These are phyloP conservation scores for Penelope pileata DNA, from an alignment of 2,113 vertebrate genomes.

Conservation along the genomic window DNA sequence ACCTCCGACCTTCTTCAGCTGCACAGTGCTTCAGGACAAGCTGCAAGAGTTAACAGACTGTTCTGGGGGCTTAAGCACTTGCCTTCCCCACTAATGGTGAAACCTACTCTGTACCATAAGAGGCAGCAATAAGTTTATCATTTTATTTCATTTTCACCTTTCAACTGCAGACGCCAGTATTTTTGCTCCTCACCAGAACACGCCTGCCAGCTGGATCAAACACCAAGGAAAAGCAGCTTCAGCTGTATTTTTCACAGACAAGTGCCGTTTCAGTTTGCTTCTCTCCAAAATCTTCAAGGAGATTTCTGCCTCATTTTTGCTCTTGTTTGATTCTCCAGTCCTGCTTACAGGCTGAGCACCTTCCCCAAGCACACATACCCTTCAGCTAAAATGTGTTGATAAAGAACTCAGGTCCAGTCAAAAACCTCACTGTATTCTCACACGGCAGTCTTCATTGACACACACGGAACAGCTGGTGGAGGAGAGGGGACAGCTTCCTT, in stretches of 20 bases:
- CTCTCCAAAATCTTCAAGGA: not conserved
- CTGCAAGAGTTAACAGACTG: not conserved
- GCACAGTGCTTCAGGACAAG: not conserved
- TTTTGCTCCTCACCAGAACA: not conserved
- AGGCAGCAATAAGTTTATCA: not conserved
- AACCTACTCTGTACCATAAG: not conserved
- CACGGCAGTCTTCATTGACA: not conserved
- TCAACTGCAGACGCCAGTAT: not conserved
- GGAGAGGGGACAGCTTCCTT: not conserved
- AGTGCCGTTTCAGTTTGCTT: not conserved
- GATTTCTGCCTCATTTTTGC: not conserved
- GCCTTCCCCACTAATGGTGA: not conserved
- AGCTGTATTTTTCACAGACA: not conserved
- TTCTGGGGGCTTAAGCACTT: not conserved
- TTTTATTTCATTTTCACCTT: not conserved
- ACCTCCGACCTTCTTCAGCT: not conserved
- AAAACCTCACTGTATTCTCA: not conserved
- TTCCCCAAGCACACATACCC: not conserved
- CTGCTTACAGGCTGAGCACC: not conserved
- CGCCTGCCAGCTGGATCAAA: not conserved
- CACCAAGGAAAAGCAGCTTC: not conserved
- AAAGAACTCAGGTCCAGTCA: not conserved
- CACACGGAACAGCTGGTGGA: not conserved
- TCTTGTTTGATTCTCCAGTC: not conserved
- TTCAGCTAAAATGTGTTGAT: not conserved